Evolutionary conservation across 2,113 vertebrate genomes (phyloP).

Genomic region (Nothocercus julius): DNA sequence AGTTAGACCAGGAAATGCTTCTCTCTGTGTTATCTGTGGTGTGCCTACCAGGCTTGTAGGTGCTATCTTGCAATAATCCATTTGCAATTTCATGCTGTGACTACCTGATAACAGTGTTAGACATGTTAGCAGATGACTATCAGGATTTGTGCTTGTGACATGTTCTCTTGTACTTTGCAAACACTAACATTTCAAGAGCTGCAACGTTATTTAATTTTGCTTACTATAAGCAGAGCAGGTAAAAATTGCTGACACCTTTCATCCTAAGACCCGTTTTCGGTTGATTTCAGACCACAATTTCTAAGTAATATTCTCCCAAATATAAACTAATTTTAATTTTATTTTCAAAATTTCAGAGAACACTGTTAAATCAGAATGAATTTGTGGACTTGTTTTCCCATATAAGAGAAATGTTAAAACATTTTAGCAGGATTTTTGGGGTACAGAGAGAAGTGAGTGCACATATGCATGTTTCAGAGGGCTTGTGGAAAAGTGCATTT

Average conservation of each 20-base stretch:
- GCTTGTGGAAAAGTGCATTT: background rate
- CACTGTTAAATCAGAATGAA: background rate
- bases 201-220: background rate
- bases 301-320: background rate
- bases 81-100: background rate
- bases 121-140: background rate
- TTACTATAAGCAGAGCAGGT: background rate
- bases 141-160: background rate
- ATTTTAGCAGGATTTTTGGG: background rate
- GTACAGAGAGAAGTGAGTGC: fast-evolving
- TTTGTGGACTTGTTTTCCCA: background rate
- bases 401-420: background rate
- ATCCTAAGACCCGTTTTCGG: background rate
- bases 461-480: background rate
- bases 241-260: background rate
- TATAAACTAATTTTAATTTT: background rate
- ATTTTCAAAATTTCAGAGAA: background rate
- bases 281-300: background rate
- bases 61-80: background rate
- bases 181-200: background rate
- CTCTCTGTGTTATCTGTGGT: background rate
- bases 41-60: background rate
- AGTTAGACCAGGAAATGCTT: background rate
- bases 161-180: background rate
- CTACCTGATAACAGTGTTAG: background rate